Percentiles rank a stretch among this genome's conserved stretches.
Evolutionary conservation across 2,888 invertebrate species (phyloP).

Genomic region (Melanargia galathea): DNA sequence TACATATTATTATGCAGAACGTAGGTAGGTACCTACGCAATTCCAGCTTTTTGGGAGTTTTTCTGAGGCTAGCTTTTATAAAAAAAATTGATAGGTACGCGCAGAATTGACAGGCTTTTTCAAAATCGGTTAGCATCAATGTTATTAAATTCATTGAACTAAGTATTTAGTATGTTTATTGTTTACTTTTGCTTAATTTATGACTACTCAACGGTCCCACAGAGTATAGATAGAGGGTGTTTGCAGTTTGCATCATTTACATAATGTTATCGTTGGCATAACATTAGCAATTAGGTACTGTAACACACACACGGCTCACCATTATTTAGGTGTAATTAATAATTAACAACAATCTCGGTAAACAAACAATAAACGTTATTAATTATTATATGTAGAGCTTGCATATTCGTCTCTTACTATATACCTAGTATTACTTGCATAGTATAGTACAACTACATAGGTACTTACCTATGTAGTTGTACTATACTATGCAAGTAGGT

Average conservation of each 20-base stretch:
- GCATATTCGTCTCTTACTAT: too few relatives aligned
- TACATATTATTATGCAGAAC: too few relatives aligned
- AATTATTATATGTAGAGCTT: too few relatives aligned
- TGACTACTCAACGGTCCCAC: background rate
- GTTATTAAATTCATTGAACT: too few relatives aligned
- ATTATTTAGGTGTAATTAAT: constrained; percentile 5
- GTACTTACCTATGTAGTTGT: too few relatives aligned
- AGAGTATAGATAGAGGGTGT: background rate
- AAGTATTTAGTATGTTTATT: background rate
- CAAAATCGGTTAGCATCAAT: too few relatives aligned
- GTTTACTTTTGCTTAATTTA: background rate
- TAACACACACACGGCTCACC: background rate
- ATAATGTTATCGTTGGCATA: constrained; percentile 9
- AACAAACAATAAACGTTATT: background rate
- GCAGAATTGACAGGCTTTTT: too few relatives aligned
- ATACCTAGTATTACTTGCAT: too few relatives aligned
- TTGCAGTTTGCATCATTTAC: constrained; percentile 7
- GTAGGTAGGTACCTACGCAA: too few relatives aligned
- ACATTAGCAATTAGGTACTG: constrained; percentile 12
- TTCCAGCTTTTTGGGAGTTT: background rate
- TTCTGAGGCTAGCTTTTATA: background rate
- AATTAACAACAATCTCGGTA: background rate
- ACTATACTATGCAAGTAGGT: too few relatives aligned
- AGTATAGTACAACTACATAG: too few relatives aligned
- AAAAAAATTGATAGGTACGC: too few relatives aligned